These are phyloP conservation scores for Speoplatyrhinus poulsoni DNA, from an alignment of 2,113 vertebrate genomes.

Conservation along the genomic window DNA sequence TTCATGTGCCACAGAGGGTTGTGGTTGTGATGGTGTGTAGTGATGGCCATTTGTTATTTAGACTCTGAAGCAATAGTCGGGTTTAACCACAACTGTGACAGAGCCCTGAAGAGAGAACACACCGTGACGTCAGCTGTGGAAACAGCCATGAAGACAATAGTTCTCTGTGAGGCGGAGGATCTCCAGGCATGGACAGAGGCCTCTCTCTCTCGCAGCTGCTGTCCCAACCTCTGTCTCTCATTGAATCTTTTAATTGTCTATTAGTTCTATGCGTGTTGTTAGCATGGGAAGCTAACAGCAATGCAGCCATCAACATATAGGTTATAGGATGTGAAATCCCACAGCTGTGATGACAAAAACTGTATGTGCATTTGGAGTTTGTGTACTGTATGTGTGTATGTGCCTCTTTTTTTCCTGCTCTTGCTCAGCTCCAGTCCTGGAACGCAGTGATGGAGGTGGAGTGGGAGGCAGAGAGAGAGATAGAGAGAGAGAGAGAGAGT, in stretches of 20 bases:
- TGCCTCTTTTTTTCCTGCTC: slow-evolving; percentile 19
- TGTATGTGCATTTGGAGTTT: slow-evolving; percentile 8
- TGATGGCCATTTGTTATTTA: slow-evolving; percentile 7
- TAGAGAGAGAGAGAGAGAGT: slow-evolving; percentile 42
- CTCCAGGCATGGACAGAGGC: slow-evolving; percentile 72
- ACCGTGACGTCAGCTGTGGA: slow-evolving; percentile 73
- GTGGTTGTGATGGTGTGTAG: slow-evolving; percentile 2
- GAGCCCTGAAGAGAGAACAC: slow-evolving; percentile 55
- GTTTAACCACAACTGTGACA: slow-evolving; percentile 50
- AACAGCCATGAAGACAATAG: slow-evolving; percentile 69
- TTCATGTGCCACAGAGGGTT: neutral
- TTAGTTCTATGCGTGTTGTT: neutral
- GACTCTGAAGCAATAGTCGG: slow-evolving; percentile 27
- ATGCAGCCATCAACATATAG: slow-evolving; percentile 19
- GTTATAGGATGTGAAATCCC: slow-evolving; percentile 38
- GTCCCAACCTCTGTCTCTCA: slow-evolving; percentile 55
- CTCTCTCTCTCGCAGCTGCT: slow-evolving; percentile 68
- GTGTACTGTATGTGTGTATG: slow-evolving; percentile 24
- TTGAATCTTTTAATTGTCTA: neutral
- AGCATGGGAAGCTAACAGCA: too few species aligned
- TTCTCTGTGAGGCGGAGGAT: slow-evolving; percentile 64
- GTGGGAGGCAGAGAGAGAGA: slow-evolving; percentile 60
- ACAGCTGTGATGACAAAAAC: neutral
- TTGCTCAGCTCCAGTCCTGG: slow-evolving; percentile 46
- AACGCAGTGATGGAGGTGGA: slow-evolving; percentile 73